Percentiles rank a stretch among this genome's conserved stretches.
Conservation (phyloP, 53 echinoderm and acorn worm genomes). For the Zoroaster sp. region DNA sequence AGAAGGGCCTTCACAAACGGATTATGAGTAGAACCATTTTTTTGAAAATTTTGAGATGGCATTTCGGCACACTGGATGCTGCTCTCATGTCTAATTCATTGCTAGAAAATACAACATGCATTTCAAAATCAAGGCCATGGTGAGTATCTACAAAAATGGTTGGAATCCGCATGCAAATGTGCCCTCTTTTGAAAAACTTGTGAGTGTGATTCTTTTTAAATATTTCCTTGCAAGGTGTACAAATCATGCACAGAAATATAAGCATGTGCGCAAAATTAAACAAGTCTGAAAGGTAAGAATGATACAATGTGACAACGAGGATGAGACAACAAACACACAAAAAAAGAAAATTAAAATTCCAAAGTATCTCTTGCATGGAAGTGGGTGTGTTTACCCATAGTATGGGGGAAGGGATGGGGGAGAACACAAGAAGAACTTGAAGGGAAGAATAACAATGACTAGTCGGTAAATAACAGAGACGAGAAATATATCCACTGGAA, state of each 20-base stretch:
- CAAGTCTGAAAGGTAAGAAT: neutral
- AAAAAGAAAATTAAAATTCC: too few relatives aligned
- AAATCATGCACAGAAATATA: neutral
- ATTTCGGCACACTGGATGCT: neutral
- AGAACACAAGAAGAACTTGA: too few relatives aligned
- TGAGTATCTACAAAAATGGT: neutral
- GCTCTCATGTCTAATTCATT: neutral
- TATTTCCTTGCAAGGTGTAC: neutral
- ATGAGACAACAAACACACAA: neutral
- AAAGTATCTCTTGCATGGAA: too few relatives aligned
- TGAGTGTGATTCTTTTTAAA: neutral
- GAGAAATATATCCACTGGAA: too few relatives aligned
- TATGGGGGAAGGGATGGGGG: too few relatives aligned
- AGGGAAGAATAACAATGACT: too few relatives aligned
- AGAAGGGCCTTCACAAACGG: neutral
- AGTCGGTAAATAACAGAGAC: too few relatives aligned
- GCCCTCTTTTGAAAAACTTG: neutral
- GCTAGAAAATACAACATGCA: neutral
- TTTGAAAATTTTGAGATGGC: neutral
- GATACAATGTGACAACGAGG: neutral
- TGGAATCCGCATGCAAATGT: conserved; percentile 18
- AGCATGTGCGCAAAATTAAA: neutral
- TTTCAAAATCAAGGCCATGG: neutral
- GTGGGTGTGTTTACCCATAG: too few relatives aligned
- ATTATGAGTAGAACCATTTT: neutral